These are phyloP conservation scores for Phoxinus dragarum DNA, from an alignment of 2,797 vertebrate genomes.

Conservation along the genomic window DNA sequence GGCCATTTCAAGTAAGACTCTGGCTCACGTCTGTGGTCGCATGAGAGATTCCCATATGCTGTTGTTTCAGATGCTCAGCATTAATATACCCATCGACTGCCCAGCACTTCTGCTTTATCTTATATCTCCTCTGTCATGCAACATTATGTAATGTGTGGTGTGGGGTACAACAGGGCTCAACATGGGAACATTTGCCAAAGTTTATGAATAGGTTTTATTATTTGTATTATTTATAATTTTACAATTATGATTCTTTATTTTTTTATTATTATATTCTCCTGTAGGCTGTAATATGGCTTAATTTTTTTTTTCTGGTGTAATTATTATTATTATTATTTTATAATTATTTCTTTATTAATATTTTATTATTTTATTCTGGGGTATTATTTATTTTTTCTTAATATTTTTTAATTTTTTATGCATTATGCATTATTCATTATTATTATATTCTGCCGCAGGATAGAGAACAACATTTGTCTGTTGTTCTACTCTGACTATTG, in stretches of 20 bases:
- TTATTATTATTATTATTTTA: background rate
- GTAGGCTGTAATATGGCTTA: background rate
- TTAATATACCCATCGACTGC: background rate
- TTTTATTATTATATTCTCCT: background rate
- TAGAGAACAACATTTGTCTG: no score
- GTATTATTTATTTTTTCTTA: no score
- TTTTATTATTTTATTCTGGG: background rate
- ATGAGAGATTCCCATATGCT: slow-evolving; percentile 1
- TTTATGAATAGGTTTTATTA: background rate
- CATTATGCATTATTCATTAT: background rate
- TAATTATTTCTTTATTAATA: background rate
- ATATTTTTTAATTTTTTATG: background rate
- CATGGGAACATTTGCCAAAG: background rate
- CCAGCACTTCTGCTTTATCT: slow-evolving; percentile 2
- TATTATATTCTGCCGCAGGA: background rate
- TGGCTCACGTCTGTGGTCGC: background rate
- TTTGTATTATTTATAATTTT: background rate
- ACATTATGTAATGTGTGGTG: background rate
- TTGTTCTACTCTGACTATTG: no score
- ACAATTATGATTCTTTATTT: background rate
- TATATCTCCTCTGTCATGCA: background rate
- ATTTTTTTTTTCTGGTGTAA: background rate
- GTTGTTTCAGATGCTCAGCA: background rate
- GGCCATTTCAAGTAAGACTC: slow-evolving; percentile 24
- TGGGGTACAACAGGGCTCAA: background rate